These are phyloP conservation scores for Turnix velox DNA, from an alignment of 2,113 vertebrate species.

Conservation along the genomic window DNA sequence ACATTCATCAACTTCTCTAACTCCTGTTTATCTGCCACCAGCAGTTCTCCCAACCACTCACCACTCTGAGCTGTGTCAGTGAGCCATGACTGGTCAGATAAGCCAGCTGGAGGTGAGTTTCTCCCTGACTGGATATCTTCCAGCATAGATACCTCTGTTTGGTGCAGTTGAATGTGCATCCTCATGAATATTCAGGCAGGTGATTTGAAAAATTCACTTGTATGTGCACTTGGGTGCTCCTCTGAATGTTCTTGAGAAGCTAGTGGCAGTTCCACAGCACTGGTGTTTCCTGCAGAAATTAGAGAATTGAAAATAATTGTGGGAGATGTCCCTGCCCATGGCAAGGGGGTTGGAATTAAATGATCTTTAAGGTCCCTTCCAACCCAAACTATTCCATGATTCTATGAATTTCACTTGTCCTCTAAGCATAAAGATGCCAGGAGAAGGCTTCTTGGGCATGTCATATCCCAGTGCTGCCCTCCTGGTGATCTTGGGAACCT, in stretches of 20 bases:
- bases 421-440: background rate
- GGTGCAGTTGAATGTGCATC: background rate
- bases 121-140: background rate
- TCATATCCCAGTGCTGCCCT: background rate
- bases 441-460: background rate
- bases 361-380: no score
- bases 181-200: background rate
- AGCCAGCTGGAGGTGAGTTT: background rate
- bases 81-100: background rate
- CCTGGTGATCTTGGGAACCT: accelerated
- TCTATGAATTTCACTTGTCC: background rate
- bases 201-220: background rate
- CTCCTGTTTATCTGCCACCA: background rate
- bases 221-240: background rate
- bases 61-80: background rate
- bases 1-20: background rate
- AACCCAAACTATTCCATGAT: no score
- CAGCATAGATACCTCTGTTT: background rate
- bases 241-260: background rate
- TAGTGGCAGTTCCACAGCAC: background rate
- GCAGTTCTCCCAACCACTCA: background rate
- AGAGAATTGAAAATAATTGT: background rate
- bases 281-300: background rate
- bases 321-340: no score
- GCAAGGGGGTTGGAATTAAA: no score